Conservation (phyloP, 1,140 invertebrate genomes). For the Drosophila sucinea region DNA sequence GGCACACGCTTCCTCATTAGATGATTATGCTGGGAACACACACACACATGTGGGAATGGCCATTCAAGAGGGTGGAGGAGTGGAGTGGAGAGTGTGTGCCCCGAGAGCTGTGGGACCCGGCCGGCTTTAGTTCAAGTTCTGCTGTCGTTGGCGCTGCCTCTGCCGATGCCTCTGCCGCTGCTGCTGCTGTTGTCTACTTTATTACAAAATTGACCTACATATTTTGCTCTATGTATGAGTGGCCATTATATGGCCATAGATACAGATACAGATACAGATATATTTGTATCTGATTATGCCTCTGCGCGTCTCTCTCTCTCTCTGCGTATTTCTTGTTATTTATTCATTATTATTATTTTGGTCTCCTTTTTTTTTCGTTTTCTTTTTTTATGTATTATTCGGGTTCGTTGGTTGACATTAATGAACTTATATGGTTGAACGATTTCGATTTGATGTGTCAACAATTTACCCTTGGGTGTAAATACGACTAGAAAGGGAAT, state of each 20-base stretch:
- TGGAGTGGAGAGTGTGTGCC: neutral
- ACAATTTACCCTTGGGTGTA: constrained; percentile 33
- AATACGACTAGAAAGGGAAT: neutral
- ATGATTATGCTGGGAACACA: constrained; percentile 25
- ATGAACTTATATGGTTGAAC: constrained; percentile 75
- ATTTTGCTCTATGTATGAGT: constrained; percentile 49
- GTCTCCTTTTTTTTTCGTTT: constrained; percentile 33
- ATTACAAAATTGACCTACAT: constrained; percentile 81
- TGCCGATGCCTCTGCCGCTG: constrained; percentile 7
- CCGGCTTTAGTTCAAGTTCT: constrained; percentile 30
- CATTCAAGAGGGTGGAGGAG: neutral
- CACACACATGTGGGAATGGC: constrained; percentile 22
- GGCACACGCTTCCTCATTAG: constrained; percentile 30
- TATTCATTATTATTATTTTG: constrained; percentile 80
- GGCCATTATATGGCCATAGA: constrained; percentile 46
- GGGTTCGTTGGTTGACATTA: constrained; percentile 64
- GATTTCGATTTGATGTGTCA: constrained; percentile 67
- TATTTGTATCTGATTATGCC: constrained; percentile 33
- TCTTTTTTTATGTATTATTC: constrained; percentile 20
- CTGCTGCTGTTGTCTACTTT: constrained; percentile 57
- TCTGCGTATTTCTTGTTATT: constrained; percentile 61
- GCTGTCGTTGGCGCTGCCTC: constrained; percentile 21
- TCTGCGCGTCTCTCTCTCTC: constrained; percentile 27
- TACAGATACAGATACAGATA: constrained; percentile 44
- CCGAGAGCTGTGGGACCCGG: constrained; percentile 5